Conservation (phyloP, 1,140 invertebrate genomes). For the Drosophila simulans region DNA sequence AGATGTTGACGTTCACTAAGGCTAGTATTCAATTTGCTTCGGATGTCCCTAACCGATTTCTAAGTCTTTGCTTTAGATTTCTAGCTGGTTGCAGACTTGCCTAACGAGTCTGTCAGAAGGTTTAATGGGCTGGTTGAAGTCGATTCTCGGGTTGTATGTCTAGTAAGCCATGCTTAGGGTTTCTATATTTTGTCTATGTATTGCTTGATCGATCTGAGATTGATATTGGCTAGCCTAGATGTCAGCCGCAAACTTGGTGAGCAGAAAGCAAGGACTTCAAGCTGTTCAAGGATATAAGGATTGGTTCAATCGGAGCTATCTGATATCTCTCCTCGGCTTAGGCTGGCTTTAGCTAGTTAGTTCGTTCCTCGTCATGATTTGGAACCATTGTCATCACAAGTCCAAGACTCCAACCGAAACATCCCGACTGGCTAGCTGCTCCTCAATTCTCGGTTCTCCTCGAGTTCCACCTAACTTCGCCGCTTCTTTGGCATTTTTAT, state of each 20-base stretch:
- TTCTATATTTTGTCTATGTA: conserved; percentile 65
- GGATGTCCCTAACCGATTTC: conserved; percentile 18
- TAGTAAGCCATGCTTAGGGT: conserved; percentile 71
- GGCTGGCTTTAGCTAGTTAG: conserved; percentile 7
- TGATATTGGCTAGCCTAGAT: conserved; percentile 54
- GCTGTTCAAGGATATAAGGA: conserved; percentile 15
- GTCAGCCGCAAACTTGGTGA: conserved; percentile 28
- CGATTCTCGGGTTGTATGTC: conserved; percentile 58
- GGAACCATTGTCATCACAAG: conserved; percentile 9
- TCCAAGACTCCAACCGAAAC: conserved; percentile 9
- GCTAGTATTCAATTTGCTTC: conserved; percentile 26
- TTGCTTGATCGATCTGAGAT: conserved; percentile 59
- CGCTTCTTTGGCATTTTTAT: conserved; percentile 41
- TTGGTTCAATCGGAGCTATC: conserved; percentile 15
- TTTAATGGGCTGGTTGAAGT: conserved; percentile 33
- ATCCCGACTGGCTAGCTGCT: conserved; percentile 13
- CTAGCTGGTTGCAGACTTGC: conserved; percentile 27
- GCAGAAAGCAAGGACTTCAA: conserved; percentile 27
- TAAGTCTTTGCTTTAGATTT: conserved; percentile 31
- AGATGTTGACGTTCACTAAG: conserved; percentile 33
- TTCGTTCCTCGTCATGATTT: conserved; percentile 12
- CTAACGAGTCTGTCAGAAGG: conserved; percentile 5
- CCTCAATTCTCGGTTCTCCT: conserved; percentile 9
- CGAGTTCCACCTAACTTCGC: conserved; percentile 15
- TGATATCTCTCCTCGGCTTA: conserved; percentile 18